Percentiles rank a stretch among this genome's conserved stretches.
Evolutionary conservation across 2,797 vertebrate species (phyloP).

Genomic region (Centropyge bicolor): DNA sequence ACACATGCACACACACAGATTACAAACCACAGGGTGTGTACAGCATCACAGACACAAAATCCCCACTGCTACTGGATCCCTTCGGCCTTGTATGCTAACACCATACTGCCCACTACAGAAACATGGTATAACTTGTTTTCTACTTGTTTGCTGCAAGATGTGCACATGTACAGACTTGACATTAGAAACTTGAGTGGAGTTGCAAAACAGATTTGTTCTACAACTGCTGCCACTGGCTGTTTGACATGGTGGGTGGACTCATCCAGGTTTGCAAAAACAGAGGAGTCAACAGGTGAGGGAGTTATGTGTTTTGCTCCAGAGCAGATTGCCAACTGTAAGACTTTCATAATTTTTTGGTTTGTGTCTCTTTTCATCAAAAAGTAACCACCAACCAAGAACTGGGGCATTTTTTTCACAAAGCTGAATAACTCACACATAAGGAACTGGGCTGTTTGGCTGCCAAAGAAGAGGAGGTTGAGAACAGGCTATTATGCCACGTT

Average conservation of each 20-base stretch:
- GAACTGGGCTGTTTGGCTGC: background rate
- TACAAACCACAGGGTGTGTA: slow-evolving; percentile 20
- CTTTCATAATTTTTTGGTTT: background rate
- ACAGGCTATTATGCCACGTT: background rate
- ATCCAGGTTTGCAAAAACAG: slow-evolving; percentile 18
- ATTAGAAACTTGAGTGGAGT: slow-evolving; percentile 11
- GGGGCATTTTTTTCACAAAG: background rate
- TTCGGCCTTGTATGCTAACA: slow-evolving; percentile 6
- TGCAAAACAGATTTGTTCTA: slow-evolving; percentile 6
- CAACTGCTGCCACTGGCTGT: slow-evolving; percentile 14
- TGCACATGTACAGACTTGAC: background rate
- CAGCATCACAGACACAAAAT: background rate
- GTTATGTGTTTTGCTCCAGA: slow-evolving; percentile 11
- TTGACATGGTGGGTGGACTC: background rate
- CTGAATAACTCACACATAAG: background rate
- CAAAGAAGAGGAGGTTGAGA: background rate
- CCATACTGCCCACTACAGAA: slow-evolving; percentile 2
- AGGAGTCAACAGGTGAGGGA: slow-evolving; percentile 18
- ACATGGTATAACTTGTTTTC: slow-evolving; percentile 21
- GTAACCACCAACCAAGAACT: background rate
- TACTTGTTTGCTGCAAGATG: slow-evolving; percentile 1
- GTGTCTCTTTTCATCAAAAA: background rate
- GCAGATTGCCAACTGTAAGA: background rate
- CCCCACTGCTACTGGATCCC: slow-evolving; percentile 1
- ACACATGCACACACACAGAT: slow-evolving; percentile 26